Evolutionary conservation across 2,113 vertebrate species (phyloP), one percentile per base, ranked within the genome.

Genomic region (Chionomys nivalis): DNA sequence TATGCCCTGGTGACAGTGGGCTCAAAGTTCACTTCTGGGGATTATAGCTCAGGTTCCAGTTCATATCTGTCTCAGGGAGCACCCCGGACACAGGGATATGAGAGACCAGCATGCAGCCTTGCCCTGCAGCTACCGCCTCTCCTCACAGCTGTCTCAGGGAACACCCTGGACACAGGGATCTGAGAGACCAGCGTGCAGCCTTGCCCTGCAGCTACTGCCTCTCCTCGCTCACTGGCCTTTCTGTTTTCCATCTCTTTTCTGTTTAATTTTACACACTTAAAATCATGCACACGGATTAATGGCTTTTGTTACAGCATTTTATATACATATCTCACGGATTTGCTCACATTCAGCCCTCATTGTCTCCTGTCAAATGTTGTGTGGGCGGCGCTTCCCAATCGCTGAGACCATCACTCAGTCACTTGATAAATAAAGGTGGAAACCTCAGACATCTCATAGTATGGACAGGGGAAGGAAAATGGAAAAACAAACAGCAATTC

Each of bases 11-110:
- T 23, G 88, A 81, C 72, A 95, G 13, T 33, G 21, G 6, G 11
- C 91, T 82, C 52, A 78, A 93, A 33, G 82, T 90, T 85, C 94
- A 85, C 24, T 78, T 93, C 9, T 1, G 89, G 95, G 96, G 96
- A 68, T 2, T 68, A 52, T 21, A 47, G 6, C 39, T 96, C 36
- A 61, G 68, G 90, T 36, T 79, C 52, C 39, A 78, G 28, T 42
- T 7, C 24, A 23, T n/a, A 70, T 1, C n/a, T 49, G 6, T 39
- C 44, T 81, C n/a, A 31, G 72, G 11, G 63, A 24, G 70, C 36
- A 1, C 47, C 63, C 13, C 17, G 63, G 65, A 39, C 44, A 33
- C 3, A 21, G 70, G 33, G 33, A 14, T 33, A 73, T 47, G n/a
- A 42, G 16, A 42, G 55, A 63, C 0, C 52, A 77, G 92, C 79